Evolutionary conservation across 2,797 vertebrate genomes (phyloP).

Genomic region (Sebastes minor): DNA sequence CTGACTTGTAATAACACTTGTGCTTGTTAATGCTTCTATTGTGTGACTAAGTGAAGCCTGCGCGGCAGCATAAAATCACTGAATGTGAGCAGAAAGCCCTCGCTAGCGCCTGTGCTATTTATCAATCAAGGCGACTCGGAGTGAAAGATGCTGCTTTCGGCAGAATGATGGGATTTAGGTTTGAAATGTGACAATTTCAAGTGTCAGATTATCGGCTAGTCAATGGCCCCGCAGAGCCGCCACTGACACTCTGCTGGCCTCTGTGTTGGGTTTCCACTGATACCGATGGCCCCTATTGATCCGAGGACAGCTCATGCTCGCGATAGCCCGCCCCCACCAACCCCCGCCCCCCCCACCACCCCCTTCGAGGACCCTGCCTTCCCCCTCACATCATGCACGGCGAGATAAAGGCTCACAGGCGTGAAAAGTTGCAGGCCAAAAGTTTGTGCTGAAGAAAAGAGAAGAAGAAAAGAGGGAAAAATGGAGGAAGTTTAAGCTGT

Average conservation of each 20-base stretch:
- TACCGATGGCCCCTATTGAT: constrained; percentile 78
- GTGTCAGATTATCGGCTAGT: constrained; percentile 47
- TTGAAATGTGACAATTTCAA: constrained; percentile 43
- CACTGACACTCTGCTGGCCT: constrained; percentile 30
- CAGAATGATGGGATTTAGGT: constrained; percentile 18
- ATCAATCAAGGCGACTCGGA: constrained; percentile 18
- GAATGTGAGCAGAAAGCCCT: neutral
- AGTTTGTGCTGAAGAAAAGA: constrained; percentile 80
- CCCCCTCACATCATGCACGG: constrained; percentile 75
- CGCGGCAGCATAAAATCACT: neutral
- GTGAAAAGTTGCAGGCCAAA: constrained; percentile 83
- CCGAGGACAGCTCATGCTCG: constrained; percentile 58
- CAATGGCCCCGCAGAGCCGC: constrained; percentile 21
- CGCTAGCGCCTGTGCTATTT: neutral
- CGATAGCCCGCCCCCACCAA: constrained; percentile 15
- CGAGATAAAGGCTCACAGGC: constrained; percentile 83
- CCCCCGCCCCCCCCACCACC: neutral
- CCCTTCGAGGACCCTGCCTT: constrained; percentile 56
- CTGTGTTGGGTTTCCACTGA: constrained; percentile 58
- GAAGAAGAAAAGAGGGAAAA: constrained; percentile 73
- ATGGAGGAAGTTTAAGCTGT: constrained; percentile 84
- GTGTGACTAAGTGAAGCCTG: constrained; percentile 22
- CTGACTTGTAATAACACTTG: constrained; percentile 36
- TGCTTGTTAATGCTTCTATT: constrained; percentile 26
- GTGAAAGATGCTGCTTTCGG: neutral